Evolutionary conservation across 2,888 invertebrate species (phyloP).

Genomic region (Noctua comes): DNA sequence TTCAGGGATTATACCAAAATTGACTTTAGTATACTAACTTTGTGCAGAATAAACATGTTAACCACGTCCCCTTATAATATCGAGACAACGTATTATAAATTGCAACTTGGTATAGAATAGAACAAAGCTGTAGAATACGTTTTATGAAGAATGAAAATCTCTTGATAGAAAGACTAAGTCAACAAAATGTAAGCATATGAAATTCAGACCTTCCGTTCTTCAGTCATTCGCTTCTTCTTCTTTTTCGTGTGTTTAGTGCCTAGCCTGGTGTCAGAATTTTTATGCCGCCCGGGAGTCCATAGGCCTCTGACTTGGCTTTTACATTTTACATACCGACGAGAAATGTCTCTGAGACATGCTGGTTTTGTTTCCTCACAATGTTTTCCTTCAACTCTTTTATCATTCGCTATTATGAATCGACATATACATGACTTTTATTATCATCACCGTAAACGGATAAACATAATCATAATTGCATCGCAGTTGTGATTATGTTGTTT

Average conservation of each 20-base stretch:
- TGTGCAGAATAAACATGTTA: slow-evolving; percentile 38
- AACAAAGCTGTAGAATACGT: neutral
- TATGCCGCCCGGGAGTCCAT: too few species aligned
- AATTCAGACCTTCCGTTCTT: neutral
- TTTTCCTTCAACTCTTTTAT: too few species aligned
- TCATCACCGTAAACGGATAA: neutral
- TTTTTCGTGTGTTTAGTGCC: too few species aligned
- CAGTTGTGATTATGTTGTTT: neutral
- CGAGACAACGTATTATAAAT: slow-evolving; percentile 13
- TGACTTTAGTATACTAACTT: slow-evolving; percentile 37
- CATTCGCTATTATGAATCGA: neutral
- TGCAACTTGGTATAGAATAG: neutral
- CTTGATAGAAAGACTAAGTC: neutral
- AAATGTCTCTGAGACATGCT: too few species aligned
- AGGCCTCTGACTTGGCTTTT: too few species aligned
- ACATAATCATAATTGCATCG: neutral
- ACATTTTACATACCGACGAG: too few species aligned
- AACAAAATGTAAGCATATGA: neutral
- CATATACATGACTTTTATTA: neutral
- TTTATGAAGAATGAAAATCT: neutral
- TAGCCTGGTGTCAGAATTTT: too few species aligned
- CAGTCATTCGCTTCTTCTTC: neutral
- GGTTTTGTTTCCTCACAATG: too few species aligned
- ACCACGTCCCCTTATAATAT: slow-evolving; percentile 22
- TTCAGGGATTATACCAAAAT: slow-evolving; percentile 48